Evolutionary conservation across 2,888 invertebrate species (phyloP).

Genomic region (Dascillus cervinus): DNA sequence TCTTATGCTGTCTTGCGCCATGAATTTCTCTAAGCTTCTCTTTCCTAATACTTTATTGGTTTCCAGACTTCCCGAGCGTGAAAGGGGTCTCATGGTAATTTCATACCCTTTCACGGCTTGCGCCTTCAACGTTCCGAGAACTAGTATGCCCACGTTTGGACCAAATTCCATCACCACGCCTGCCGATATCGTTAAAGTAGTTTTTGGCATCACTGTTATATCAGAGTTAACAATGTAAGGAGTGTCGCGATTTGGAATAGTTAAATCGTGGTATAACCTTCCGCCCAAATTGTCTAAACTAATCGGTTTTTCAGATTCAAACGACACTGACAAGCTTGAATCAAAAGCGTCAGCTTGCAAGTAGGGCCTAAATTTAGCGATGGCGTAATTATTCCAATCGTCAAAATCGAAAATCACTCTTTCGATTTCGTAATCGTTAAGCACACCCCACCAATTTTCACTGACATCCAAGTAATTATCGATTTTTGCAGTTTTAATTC

Average conservation of each 20-base stretch:
- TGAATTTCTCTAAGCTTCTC: slow-evolving; percentile 51
- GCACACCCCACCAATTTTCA: slow-evolving; percentile 96
- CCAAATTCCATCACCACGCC: slow-evolving; percentile 90
- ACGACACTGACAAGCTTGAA: slow-evolving; percentile 65
- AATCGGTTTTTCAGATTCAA: slow-evolving; percentile 48
- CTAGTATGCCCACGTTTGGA: slow-evolving; percentile 91
- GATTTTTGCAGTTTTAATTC: slow-evolving; percentile 79
- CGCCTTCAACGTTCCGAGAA: slow-evolving; percentile 83
- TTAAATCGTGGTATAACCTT: slow-evolving; percentile 59
- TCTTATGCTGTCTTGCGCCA: slow-evolving; percentile 57
- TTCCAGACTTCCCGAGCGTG: slow-evolving; percentile 32
- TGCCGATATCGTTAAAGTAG: slow-evolving; percentile 75
- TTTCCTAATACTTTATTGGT: slow-evolving; percentile 37
- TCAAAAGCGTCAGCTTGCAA: slow-evolving; percentile 70
- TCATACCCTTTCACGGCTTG: slow-evolving; percentile 68
- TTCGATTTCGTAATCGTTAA: slow-evolving; percentile 64
- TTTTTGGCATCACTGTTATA: slow-evolving; percentile 94
- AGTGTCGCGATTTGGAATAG: slow-evolving; percentile 52
- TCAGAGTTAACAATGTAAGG: slow-evolving; percentile 82
- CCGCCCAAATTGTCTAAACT: slow-evolving; percentile 70
- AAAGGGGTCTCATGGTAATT: slow-evolving; percentile 67
- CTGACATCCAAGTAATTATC: slow-evolving; percentile 80
- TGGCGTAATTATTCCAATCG: slow-evolving; percentile 97
- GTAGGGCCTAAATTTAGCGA: slow-evolving; percentile 85
- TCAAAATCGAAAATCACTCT: slow-evolving; percentile 93